Evolutionary conservation across 2,113 vertebrate genomes (phyloP), one percentile per base, ranked within the genome.

Genomic region (Phrynosoma blainvillii): DNA sequence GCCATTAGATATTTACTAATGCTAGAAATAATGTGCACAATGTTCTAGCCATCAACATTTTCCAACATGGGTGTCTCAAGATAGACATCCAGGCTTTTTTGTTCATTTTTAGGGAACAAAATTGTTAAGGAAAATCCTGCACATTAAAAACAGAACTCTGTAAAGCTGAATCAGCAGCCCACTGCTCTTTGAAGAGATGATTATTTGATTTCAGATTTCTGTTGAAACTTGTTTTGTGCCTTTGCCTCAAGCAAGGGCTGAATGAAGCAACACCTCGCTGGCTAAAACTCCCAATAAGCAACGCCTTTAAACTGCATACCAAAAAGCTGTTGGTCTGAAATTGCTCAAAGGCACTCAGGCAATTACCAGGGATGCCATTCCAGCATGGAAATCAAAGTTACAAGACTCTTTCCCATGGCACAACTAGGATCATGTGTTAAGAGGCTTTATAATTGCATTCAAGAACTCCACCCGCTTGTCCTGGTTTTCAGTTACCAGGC

Each of bases 391-490:
- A 93, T 91, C 82, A 86, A 88, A 79, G 88, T 93, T 94, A 89
- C 40, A 68, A 85, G 84, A 74, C 91, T 91, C 92, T 95, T 96
- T 95, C 94, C 93, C 95, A 94, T 85, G 88, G 89, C 90, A 84
- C 87, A 90, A 82, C 91, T 88, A 88, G 90, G 86, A 66, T 92
- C 82, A 65, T 79, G 40, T 88, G 88, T 71, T 21, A 62, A 71
- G 84, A 74, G 91, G 75, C 87, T 85, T 90, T 90, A 59, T 95
- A 94, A 96, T 96, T 95, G 95, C 1, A 62, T 16, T 84, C 25
- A 91, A 82, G 16, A 95, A 83, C 92, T 91, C 91, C 93, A 0
- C 95, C 96, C 93, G 94, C 86, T 84, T 89, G 86, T 42, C 88
- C 88, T 88, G 78, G 89, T 95, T 95, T 90, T 93, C 94, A 96